Evolutionary conservation across 2,113 vertebrate species (phyloP).

Genomic region (Corythoichthys intestinalis): DNA sequence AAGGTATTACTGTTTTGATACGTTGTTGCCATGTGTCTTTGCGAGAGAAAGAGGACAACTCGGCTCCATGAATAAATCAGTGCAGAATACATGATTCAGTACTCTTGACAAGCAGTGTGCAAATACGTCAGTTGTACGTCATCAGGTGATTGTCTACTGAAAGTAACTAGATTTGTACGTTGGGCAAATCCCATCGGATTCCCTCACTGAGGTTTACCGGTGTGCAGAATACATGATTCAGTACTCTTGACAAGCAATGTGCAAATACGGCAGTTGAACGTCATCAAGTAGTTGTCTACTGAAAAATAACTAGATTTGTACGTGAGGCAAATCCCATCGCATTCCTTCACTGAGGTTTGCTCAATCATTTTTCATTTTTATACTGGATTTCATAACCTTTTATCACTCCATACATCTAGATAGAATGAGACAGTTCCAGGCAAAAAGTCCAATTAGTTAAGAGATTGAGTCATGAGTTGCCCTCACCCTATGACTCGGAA

Average conservation of each 20-base stretch:
- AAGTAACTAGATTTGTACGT: too few species aligned
- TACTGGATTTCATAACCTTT: not conserved
- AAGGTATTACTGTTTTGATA: not conserved
- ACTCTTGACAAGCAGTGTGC: not conserved
- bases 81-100: conserved; percentile 29
- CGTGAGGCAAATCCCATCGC: too few species aligned
- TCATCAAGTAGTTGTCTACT: not conserved
- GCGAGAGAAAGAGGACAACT: conserved; percentile 9
- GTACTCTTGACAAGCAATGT: not conserved
- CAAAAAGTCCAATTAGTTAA: conserved; percentile 57
- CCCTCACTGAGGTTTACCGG: too few species aligned
- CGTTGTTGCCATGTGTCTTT: conserved; percentile 8
- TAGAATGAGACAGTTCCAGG: conserved; percentile 3
- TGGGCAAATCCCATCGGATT: too few species aligned
- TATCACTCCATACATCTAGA: conserved; percentile 28
- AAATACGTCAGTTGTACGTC: conserved; percentile 15
- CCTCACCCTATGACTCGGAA: not conserved
- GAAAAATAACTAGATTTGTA: not conserved
- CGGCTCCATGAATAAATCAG: conserved; percentile 42
- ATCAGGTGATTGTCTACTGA: not conserved
- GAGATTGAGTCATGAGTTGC: conserved; percentile 1
- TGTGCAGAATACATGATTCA: conserved; percentile 29
- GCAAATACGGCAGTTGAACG: conserved; percentile 17
- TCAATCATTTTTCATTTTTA: conserved; percentile 1
- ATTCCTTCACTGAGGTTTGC: not conserved